Percentiles rank a stretch among this genome's conserved stretches.
Evolutionary conservation across 2,113 vertebrate genomes (phyloP).

Genomic region (Hiodon alosoides): DNA sequence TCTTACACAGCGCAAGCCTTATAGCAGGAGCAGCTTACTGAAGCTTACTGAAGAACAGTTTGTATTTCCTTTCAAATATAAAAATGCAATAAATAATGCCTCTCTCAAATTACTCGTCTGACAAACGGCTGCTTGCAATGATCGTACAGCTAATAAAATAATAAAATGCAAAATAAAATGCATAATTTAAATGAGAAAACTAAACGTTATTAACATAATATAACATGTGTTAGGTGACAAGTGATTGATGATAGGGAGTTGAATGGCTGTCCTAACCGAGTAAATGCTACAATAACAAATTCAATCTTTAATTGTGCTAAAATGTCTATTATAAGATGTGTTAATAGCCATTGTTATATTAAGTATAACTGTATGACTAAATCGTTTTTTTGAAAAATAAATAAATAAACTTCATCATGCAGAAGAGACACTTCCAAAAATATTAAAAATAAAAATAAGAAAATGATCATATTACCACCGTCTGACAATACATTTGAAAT

Average conservation of each 20-base stretch:
- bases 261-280: slow-evolving; percentile 62
- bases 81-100: too few species aligned
- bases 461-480: slow-evolving; percentile 38
- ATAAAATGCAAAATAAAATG: too few species aligned
- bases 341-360: slow-evolving; percentile 66
- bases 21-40: too few species aligned
- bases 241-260: slow-evolving; percentile 69
- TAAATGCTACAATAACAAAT: slow-evolving; percentile 73
- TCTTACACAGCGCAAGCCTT: too few species aligned
- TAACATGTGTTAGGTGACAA: slow-evolving; percentile 57
- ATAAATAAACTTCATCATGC: slow-evolving; percentile 68
- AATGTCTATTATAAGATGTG: slow-evolving; percentile 67
- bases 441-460: slow-evolving; percentile 29
- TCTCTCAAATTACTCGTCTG: too few species aligned
- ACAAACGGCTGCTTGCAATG: too few species aligned
- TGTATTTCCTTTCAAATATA: too few species aligned
- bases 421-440: slow-evolving; percentile 49
- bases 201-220: slow-evolving; percentile 28
- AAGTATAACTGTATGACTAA: slow-evolving; percentile 56
- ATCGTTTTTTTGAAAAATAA: slow-evolving; percentile 68
- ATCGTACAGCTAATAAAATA: too few species aligned
- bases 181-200: slow-evolving; percentile 47
- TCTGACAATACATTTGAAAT: slow-evolving; percentile 47
- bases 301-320: slow-evolving; percentile 70
- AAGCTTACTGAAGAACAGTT: too few species aligned